Conservation (phyloP, 2,888 invertebrate genomes). For the Craniophora ligustri region DNA sequence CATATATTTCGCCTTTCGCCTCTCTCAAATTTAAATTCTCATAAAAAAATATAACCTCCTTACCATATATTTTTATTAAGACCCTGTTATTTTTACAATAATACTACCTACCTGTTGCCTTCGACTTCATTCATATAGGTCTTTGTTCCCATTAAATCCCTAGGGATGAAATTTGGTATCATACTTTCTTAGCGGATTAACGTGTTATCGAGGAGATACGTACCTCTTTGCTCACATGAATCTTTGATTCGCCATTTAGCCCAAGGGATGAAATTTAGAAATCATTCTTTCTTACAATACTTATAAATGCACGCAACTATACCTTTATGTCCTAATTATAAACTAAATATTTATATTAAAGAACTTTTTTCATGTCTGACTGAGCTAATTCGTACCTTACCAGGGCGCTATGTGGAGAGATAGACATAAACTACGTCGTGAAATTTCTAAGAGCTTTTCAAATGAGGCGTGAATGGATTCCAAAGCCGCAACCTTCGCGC, state of each 20-base stretch:
- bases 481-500: slow-evolving; percentile 18
- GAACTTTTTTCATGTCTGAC: no score
- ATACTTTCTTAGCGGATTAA: background rate
- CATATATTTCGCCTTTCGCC: no score
- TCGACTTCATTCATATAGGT: background rate
- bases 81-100: no score
- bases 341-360: no score
- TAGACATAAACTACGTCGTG: slow-evolving; percentile 20
- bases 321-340: no score
- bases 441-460: slow-evolving; percentile 46
- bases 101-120: background rate
- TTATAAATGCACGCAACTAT: no score
- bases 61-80: no score
- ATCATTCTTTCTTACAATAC: background rate
- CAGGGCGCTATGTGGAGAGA: slow-evolving; percentile 8
- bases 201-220: background rate
- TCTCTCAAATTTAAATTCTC: no score
- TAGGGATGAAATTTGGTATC: background rate
- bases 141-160: background rate
- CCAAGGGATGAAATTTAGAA: background rate
- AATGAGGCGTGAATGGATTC: slow-evolving; percentile 48
- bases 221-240: background rate
- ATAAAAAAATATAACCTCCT: no score
- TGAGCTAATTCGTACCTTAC: background rate
- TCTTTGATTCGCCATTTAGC: background rate